These are phyloP conservation scores for Apodemia duryi DNA, from an alignment of 2,888 invertebrate genomes.

Conservation along the genomic window DNA sequence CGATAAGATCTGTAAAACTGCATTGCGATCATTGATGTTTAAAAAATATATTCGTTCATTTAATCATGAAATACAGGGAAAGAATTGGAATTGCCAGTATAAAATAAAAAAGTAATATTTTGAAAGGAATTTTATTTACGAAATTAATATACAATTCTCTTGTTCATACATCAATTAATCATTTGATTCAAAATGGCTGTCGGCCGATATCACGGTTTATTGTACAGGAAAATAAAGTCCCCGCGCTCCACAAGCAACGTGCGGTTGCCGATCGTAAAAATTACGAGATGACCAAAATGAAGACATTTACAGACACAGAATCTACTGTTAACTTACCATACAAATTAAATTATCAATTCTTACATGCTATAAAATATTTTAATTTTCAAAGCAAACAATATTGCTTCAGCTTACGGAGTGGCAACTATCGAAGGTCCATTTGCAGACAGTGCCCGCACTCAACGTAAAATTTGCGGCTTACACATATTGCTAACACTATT, in stretches of 20 bases:
- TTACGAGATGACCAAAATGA: neutral
- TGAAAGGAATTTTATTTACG: conserved; percentile 74
- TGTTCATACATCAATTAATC: conserved; percentile 65
- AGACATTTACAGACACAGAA: neutral
- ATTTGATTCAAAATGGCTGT: conserved; percentile 54
- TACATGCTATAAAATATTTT: neutral
- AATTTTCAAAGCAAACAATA: neutral
- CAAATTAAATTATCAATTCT: conserved; percentile 5
- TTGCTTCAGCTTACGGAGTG: neutral
- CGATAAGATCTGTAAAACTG: too few species aligned
- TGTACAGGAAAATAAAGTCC: neutral
- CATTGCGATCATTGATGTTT: too few species aligned
- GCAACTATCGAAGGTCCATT: too few species aligned
- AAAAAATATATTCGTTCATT: too few species aligned
- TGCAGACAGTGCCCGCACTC: too few species aligned
- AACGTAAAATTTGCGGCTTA: too few species aligned
- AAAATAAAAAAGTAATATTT: conserved; percentile 40
- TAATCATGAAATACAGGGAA: too few species aligned
- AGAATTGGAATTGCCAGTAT: neutral
- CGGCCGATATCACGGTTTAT: neutral
- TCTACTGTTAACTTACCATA: conserved; percentile 11
- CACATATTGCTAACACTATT: too few species aligned
- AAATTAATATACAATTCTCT: conserved; percentile 76
- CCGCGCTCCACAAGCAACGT: neutral
- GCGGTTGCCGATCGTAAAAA: neutral